Base-by-base conservation (phyloP, 2,797 vertebrate species). In the Tauraco hartlaubi region DNA sequence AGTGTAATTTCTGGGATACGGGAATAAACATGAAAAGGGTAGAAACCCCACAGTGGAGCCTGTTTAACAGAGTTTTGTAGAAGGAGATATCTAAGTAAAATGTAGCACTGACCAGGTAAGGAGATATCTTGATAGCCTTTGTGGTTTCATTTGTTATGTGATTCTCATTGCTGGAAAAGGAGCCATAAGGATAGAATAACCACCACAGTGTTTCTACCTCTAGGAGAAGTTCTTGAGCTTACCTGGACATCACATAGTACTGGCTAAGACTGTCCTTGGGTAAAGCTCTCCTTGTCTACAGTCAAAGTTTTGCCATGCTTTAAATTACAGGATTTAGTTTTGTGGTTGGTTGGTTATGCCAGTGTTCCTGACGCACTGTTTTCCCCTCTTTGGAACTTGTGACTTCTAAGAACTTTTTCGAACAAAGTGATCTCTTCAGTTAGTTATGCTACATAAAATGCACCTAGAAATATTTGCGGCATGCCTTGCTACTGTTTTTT, bases 381-480 rank as follows among this genome's bases (percentile, higher is more conserved):
- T 94, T 68, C 25, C 31, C 18, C 41, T 92, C 71, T 41, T 81
- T 33, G 54, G 54, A 93, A 52, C 54, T 75, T 7, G 6, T 66
- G 82, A 82, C 68, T 96, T 95, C 48, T 49, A 77, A 89, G 75
- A 94, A 89, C 61, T 89, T 67, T 49, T 39, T 61, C 58, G 49
- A 75, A 77, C n/a, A 19, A 63, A 85, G 41, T 64, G 58, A 82
- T 87, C 80, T 67, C 29, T 73, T 95, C 56, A 31, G 52, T 74
- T 94, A 85, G 71, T 79, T 91, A 52, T 54, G 22, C 61, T 74
- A 93, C 79, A 73, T 94, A 89, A 95, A 93, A 59, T 23, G 44
- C 55, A 71, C 33, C 76, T 90, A 49, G 49, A 92, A 96, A 91
- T 89, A 89, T 85, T 94, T 93, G 72, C 9, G 12, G 72, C 22